phyloP scores from a whole-genome alignment of 2,797 vertebrate species.

The Thamnophis elegans region DNA sequence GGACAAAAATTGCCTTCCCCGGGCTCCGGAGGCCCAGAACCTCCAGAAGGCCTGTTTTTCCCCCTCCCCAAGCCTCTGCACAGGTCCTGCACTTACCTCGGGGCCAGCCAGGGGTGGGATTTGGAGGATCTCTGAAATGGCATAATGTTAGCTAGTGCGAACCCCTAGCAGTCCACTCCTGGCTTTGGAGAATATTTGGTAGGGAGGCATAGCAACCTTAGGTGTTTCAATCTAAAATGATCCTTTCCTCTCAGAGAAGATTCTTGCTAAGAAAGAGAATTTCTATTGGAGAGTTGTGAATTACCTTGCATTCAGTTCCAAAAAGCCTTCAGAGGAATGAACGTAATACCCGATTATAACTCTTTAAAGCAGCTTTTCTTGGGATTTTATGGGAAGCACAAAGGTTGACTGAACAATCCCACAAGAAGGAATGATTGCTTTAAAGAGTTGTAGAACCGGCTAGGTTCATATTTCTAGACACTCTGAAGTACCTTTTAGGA shows the following conservation, averaged over 20 bases:
- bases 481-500: background rate
- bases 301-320: background rate
- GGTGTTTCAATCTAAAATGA: background rate
- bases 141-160: no score
- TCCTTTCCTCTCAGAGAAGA: background rate
- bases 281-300: background rate
- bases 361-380: background rate
- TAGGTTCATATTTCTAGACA: background rate
- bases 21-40: no score
- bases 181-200: background rate
- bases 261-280: background rate
- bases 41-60: no score
- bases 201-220: background rate
- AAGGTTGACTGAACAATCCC: background rate
- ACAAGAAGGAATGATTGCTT: background rate
- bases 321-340: background rate
- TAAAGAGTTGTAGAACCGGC: background rate
- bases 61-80: no score
- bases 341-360: background rate
- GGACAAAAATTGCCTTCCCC: no score
- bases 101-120: no score
- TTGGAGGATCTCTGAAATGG: no score
- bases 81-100: no score
- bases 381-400: background rate
- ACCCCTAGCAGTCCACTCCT: no score